phyloP scores from a whole-genome alignment of 2,797 vertebrate species.

The Paguma larvata region DNA sequence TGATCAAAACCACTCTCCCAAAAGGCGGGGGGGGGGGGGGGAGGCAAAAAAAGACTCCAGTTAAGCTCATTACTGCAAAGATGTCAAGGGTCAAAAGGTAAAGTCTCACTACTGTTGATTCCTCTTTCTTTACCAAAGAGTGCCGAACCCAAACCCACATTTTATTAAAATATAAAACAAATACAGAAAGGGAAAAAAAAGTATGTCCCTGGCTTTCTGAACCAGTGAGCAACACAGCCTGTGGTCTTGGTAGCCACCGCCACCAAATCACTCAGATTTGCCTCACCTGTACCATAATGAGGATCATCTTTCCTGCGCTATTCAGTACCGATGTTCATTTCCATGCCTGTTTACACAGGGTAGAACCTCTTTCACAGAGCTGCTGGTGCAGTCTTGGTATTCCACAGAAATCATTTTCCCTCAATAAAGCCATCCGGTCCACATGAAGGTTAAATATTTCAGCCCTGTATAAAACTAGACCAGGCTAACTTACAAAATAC shows the following conservation, averaged over 20 bases:
- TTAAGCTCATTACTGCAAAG: neutral
- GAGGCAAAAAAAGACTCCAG: neutral
- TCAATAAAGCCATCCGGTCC: constrained; percentile 32
- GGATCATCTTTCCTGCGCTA: neutral
- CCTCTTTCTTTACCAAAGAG: neutral
- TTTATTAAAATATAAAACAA: constrained; percentile 59
- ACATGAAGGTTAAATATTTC: neutral
- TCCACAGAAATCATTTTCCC: neutral
- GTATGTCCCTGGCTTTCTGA: neutral
- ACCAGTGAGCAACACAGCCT: neutral
- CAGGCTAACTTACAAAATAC: neutral
- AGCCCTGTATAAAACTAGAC: neutral
- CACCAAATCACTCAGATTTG: neutral
- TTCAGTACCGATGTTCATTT: neutral
- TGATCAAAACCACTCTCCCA: neutral
- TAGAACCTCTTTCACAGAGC: neutral
- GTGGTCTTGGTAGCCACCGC: neutral
- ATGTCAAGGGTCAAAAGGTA: neutral
- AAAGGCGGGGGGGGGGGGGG: accelerated
- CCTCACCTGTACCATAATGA: neutral
- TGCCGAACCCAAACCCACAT: neutral
- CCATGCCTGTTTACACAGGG: neutral
- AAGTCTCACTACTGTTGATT: neutral
- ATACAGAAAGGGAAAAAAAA: neutral
- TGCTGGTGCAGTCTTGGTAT: neutral